Percentiles rank a stretch among this genome's conserved stretches.
Evolutionary conservation across 2,113 vertebrate species (phyloP).

Genomic region (Lichenostomus cassidix): DNA sequence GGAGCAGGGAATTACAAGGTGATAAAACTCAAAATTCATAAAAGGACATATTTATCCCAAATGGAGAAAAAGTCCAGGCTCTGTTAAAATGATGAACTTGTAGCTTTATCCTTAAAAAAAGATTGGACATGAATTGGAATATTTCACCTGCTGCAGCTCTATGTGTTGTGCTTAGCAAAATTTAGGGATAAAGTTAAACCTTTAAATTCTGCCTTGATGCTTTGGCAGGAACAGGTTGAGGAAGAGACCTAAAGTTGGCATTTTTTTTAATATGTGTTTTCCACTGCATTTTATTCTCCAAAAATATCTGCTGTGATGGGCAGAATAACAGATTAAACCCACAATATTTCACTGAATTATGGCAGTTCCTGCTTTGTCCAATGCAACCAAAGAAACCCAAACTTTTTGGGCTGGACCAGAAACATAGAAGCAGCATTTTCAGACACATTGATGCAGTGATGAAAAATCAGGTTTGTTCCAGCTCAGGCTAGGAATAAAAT

Average conservation of each 20-base stretch:
- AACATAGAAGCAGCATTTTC: not conserved
- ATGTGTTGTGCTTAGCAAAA: not conserved
- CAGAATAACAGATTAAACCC: not conserved
- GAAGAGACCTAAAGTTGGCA: not conserved
- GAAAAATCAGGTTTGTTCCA: not conserved
- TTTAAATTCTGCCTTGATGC: not conserved
- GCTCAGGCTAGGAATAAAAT: not conserved
- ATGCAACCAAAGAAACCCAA: not conserved
- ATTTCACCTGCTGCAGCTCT: not conserved
- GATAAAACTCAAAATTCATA: not conserved
- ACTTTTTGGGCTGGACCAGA: not conserved
- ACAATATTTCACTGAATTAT: not conserved
- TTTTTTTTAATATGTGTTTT: not conserved
- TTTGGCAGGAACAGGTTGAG: not conserved
- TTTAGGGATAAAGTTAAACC: not conserved
- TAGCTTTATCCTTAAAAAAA: not conserved
- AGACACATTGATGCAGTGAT: fast-evolving
- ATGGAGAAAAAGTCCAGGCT: not conserved
- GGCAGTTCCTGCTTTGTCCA: not conserved
- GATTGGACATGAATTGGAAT: not conserved
- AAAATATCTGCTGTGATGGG: not conserved
- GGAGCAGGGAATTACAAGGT: not conserved
- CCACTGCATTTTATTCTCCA: not conserved
- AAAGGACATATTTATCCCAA: not conserved
- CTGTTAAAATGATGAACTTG: not conserved